Evolutionary conservation across 2,888 invertebrate species (phyloP), one percentile per base, ranked within the genome.

Genomic region (Cynaeus angustus): DNA sequence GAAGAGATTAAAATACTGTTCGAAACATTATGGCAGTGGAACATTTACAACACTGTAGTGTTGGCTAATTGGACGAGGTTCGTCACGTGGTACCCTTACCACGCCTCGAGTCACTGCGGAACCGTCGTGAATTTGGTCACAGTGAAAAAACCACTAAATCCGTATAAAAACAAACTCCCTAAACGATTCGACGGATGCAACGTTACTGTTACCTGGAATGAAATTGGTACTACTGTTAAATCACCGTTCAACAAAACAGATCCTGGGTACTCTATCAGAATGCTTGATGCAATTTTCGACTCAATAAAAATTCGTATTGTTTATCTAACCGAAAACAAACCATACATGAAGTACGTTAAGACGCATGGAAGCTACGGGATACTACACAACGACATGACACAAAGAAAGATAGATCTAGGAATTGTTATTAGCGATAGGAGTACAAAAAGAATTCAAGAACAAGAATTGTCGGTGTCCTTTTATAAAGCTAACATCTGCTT

Each of bases 81-180:
- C 16, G 12, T 62, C 50, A 65, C 65, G 37, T 65, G 55, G 65
- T 65, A 65, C 14, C 65, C 65, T 6, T 65, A 65, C 45, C 37
- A 37, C 37, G 14, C 9, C 14, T 13, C 16, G 12, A 37, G n/a
- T 0, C 7, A 37, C n/a, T 65, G 65, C 10, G 65, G 55, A 7
- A 30, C 14, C 10, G 38, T 37, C 4, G 8, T 30, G 1, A 59
- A 59, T 7, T 26, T 59, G n/a, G 30, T 59, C 14, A 13, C 21
- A 21, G 21, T 21, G 21, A 21, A 4, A 21, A 21, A 59, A 46
- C 14, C 45, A 21, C 13, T 10, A 59, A 45, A 26, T 14, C 38
- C 62, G 0, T 61, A 41, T 10, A 21, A 16, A 12, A 55, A 55
- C 28, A 65, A 65, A 65, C 14, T 65, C 16, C 65, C 65, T 16